Evolutionary conservation across 2,888 invertebrate species (phyloP), one percentile per base, ranked within the genome.

Genomic region (Drosophila testacea): DNA sequence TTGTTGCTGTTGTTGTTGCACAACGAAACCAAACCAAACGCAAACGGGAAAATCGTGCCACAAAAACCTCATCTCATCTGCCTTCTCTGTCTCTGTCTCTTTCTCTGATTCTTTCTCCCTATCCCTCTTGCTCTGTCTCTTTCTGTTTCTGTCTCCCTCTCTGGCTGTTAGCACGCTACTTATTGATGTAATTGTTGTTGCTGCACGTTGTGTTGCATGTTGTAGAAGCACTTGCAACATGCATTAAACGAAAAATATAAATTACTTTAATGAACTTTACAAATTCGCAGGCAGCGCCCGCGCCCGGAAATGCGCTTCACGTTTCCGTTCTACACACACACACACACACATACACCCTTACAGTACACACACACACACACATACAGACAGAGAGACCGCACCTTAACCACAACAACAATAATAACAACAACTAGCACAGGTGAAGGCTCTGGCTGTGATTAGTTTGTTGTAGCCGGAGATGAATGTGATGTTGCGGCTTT

Each of bases 181-280:
- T 87, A 87, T 87, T 84, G 87, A 87, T 84, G 87, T 81, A 84
- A 84, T 82, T 82, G 84, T 81, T 87, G 82, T 76, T 73, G 81
- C 69, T 48, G 66, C 36, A 39, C 10, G 44, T 42, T 56, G 51
- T 60, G 71, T 69, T 61, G 74, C 78, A 75, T 74, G 76, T 68
- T 76, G 76, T 56, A 61, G 67, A 41, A 70, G 78, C 64, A 77
- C 74, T 77, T 86, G 78, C 76, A 84, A 81, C 81, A 72, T 76
- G 88, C 81, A 84, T 84, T 84, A 66, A 88, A 85, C 81, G 80
- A 75, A 73, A 73, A 81, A 88, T 88, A 86, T 86, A 88, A 86
- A 86, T 86, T 86, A 86, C 86, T 88, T 86, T 86, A 86, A 86
- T 86, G 86, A 86, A 86, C 86, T 86, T 86, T 86, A 74, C 81